Evolutionary conservation across 64 coral and sea anemone genomes (phyloP), one percentile per base, ranked within the genome.

Genomic region (Orbicella faveolata): DNA sequence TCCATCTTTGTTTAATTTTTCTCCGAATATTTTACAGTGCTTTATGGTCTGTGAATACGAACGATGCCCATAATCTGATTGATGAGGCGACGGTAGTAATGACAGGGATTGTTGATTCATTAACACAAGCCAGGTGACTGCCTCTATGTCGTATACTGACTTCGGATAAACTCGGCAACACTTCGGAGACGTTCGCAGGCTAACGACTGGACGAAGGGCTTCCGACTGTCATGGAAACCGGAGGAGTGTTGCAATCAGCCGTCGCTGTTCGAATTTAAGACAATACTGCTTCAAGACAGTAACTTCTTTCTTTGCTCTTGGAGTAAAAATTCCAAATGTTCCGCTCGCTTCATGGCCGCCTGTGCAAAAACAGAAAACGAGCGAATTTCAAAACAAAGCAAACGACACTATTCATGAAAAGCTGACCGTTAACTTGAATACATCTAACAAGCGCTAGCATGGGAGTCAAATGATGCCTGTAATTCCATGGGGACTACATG

Each of bases 301-400:
- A 99, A 80, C 76, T 99, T 99, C 87, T 99, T 99, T 68, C 97
- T 76, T 36, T 99, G 97, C 84, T 99, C 93, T 74, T 99, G 97
- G 1, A 99, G 89, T 44, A 99, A 90, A 78, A 99, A 93, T 79
- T 99, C 97, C 41, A 99, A 86, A 79, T 99, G 94, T 41, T 99
- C 97, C n/a, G 97, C 94, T 79, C 97, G 88, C 61, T 99, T 99
- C 85, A 89, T 93, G 17, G 97, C 97, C 57, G 97, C 94, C 97
- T 99, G 68, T 19, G 51, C 37, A 87, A 93, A 87, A 79, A 18
- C 39, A n/a, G 55, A 89, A 57, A 62, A 83, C 39, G 7, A 18
- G 1, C 10, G 69, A 34, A 0, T 26, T n/a, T 88, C 20, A 52
- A 51, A 75, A 54, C 19, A 68, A 80, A n/a, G 15, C 12, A 13